Evolutionary conservation across 2,888 invertebrate species (phyloP).

Genomic region (Lepidochrysops patricia): DNA sequence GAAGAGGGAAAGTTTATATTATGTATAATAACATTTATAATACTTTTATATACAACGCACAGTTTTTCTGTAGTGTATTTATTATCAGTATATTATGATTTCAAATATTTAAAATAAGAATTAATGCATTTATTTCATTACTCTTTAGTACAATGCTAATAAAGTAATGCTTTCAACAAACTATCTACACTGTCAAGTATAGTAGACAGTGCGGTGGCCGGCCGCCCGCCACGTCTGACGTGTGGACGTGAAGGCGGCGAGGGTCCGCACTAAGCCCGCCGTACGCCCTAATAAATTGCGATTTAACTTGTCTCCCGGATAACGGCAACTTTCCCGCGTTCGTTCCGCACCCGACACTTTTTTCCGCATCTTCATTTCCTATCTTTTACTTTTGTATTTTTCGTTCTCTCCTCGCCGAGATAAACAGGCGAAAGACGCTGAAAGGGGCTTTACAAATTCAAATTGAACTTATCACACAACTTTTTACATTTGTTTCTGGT

Average conservation of each 20-base stretch:
- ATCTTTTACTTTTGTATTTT: conserved; percentile 75
- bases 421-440: conserved; percentile 74
- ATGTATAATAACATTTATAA: too few relatives aligned
- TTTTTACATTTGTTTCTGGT: conserved; percentile 76
- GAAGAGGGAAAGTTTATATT: too few relatives aligned
- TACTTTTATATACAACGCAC: too few relatives aligned
- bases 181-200: not conserved
- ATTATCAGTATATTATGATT: too few relatives aligned
- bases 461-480: conserved; percentile 76
- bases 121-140: too few relatives aligned
- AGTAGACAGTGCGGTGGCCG: not conserved
- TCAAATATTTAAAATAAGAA: too few relatives aligned
- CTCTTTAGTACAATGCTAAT: too few relatives aligned
- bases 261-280: conserved; percentile 54
- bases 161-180: not conserved
- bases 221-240: not conserved
- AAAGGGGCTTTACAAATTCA: conserved; percentile 76
- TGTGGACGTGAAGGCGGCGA: not conserved
- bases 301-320: conserved; percentile 74
- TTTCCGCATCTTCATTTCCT: conserved; percentile 74
- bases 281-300: conserved; percentile 73
- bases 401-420: conserved; percentile 67
- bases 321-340: conserved; percentile 73
- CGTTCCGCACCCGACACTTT: conserved; percentile 72
- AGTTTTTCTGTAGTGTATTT: too few relatives aligned